Conservation (phyloP, 2,113 vertebrate genomes). For the Oncorhynchus kisutch region DNA sequence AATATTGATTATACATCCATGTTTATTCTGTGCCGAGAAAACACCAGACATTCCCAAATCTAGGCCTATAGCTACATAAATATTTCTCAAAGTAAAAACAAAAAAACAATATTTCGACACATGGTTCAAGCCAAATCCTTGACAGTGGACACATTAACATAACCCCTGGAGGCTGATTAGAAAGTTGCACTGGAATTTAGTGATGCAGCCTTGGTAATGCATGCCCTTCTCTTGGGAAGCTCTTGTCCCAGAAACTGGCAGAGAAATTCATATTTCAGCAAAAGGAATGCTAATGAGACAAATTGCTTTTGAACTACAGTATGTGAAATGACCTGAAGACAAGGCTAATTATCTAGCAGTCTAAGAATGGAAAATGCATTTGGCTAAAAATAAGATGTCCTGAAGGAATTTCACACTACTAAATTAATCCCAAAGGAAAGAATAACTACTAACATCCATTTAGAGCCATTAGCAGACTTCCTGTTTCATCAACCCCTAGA, state of each 20-base stretch:
- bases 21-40: no score
- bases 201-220: not conserved
- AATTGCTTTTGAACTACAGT: not conserved
- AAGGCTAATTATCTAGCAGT: not conserved
- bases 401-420: not conserved
- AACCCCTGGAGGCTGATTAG: no score
- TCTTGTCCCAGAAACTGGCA: not conserved
- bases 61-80: no score
- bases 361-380: not conserved
- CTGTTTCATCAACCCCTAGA: not conserved
- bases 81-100: no score
- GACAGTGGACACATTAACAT: no score
- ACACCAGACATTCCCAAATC: no score
- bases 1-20: no score
- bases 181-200: not conserved
- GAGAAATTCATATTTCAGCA: not conserved
- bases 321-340: not conserved
- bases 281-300: not conserved
- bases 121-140: no score
- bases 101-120: no score
- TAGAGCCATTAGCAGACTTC: not conserved
- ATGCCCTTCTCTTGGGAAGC: not conserved
- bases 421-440: not conserved
- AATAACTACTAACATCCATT: not conserved
- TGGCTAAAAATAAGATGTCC: not conserved